Percentiles rank a stretch among this genome's conserved stretches.
phyloP scores from a whole-genome alignment of 2,888 invertebrate species.

The Eupithecia abbreviata region DNA sequence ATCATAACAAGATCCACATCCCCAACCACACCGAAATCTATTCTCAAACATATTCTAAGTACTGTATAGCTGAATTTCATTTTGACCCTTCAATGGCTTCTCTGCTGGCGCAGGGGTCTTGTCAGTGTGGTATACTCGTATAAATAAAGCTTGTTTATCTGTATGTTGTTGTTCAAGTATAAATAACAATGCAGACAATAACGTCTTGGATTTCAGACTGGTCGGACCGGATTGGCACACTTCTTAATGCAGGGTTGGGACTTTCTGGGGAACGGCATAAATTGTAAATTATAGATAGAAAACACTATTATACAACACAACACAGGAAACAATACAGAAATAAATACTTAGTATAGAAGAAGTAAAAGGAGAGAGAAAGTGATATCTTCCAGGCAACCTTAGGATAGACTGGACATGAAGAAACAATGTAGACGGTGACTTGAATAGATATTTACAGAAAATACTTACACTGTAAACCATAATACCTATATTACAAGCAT shows the following conservation, averaged over 20 bases:
- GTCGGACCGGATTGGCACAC: slow-evolving; percentile 49
- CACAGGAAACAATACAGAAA: too few relatives aligned
- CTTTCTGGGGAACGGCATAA: not conserved
- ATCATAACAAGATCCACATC: not conserved
- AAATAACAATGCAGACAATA: slow-evolving; percentile 48
- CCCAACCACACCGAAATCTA: not conserved
- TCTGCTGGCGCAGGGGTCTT: not conserved
- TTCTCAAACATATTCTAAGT: not conserved
- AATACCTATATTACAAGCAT: too few relatives aligned
- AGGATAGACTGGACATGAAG: too few relatives aligned
- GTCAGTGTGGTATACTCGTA: slow-evolving; percentile 1
- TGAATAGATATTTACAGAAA: too few relatives aligned
- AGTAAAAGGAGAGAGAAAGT: too few relatives aligned
- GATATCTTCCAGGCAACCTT: too few relatives aligned
- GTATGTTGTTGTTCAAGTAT: slow-evolving; percentile 2
- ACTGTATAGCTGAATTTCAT: slow-evolving; percentile 1
- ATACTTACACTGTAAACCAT: too few relatives aligned
- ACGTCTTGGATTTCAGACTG: slow-evolving; percentile 48
- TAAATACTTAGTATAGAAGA: too few relatives aligned
- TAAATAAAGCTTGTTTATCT: not conserved
- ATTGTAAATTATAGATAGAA: not conserved
- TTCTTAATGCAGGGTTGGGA: slow-evolving; percentile 24
- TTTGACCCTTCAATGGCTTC: not conserved
- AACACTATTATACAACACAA: too few relatives aligned
- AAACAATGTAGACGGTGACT: too few relatives aligned